Percentiles rank a stretch among this genome's conserved stretches.
Evolutionary conservation across 2,888 invertebrate genomes (phyloP).

Genomic region (Neelides folsomi): DNA sequence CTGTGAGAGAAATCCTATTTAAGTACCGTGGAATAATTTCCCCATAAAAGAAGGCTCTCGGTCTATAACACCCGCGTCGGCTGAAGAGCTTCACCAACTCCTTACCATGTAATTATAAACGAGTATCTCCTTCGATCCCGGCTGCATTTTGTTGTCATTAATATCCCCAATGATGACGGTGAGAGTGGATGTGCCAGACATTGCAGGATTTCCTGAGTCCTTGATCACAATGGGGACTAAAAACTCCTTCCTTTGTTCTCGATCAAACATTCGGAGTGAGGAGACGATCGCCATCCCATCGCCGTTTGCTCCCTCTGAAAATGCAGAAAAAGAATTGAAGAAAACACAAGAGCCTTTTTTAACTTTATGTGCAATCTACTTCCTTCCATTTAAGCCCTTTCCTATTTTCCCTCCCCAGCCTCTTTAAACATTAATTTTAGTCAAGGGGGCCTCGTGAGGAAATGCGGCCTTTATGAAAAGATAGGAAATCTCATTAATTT

Average conservation of each 20-base stretch:
- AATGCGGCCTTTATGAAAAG: no score
- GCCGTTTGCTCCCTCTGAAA: conserved; percentile 81
- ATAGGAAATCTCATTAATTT: neutral
- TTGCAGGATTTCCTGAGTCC: conserved; percentile 90
- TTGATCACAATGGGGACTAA: conserved; percentile 93
- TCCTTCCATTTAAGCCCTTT: no score
- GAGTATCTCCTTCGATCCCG: conserved; percentile 88
- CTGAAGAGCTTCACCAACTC: neutral
- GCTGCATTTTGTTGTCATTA: conserved; percentile 97
- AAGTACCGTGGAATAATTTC: conserved; percentile 2
- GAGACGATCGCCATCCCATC: conserved; percentile 97
- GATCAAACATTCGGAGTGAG: conserved; percentile 79
- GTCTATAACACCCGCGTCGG: no score
- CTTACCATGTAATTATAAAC: conserved; percentile 79
- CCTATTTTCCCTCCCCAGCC: no score
- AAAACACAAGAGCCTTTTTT: neutral
- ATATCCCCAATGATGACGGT: conserved; percentile 71
- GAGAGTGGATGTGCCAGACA: conserved; percentile 89
- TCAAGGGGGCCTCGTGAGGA: no score
- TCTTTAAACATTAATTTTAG: no score
- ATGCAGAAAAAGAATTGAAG: neutral
- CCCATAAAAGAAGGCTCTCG: no score
- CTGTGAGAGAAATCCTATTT: conserved; percentile 39
- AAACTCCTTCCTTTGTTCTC: conserved; percentile 92
- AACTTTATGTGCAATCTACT: neutral